Percentiles rank a stretch among this genome's conserved stretches.
Conservation (phyloP, 2,888 invertebrate species). For the Rotaria macrura region DNA sequence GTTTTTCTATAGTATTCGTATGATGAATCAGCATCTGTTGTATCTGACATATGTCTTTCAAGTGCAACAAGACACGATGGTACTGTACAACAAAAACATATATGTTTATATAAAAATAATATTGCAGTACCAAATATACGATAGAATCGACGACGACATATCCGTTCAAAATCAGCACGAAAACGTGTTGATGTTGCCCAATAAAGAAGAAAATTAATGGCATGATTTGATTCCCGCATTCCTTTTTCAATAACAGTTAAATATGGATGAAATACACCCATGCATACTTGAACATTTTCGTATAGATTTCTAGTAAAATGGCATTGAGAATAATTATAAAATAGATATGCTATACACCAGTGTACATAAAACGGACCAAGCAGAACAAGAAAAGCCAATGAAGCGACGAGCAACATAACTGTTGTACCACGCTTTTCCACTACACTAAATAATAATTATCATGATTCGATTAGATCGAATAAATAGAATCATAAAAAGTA, state of each 20-base stretch:
- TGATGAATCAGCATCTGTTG: not conserved
- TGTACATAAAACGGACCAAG: not conserved
- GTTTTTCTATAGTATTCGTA: not conserved
- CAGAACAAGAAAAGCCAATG: not conserved
- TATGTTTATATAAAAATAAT: not conserved
- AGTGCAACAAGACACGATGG: not conserved
- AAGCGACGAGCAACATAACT: not conserved
- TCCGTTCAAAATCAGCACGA: not conserved
- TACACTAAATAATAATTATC: not conserved
- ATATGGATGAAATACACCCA: conserved; percentile 14
- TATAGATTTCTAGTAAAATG: conserved; percentile 4
- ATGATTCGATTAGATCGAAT: no score
- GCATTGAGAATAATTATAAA: conserved; percentile 3
- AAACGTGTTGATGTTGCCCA: not conserved
- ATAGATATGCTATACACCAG: not conserved
- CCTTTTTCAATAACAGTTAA: not conserved
- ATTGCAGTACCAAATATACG: not conserved
- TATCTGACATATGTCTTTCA: conserved; percentile 9
- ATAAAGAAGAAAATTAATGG: conserved; percentile 10
- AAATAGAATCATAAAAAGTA: no score
- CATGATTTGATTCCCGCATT: conserved; percentile 15
- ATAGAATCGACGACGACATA: not conserved
- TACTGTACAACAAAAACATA: not conserved
- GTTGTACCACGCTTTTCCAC: conserved; percentile 13
- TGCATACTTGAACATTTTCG: conserved; percentile 6